Conservation (phyloP, 2,888 invertebrate species). For the Lycophotia porphyrea region DNA sequence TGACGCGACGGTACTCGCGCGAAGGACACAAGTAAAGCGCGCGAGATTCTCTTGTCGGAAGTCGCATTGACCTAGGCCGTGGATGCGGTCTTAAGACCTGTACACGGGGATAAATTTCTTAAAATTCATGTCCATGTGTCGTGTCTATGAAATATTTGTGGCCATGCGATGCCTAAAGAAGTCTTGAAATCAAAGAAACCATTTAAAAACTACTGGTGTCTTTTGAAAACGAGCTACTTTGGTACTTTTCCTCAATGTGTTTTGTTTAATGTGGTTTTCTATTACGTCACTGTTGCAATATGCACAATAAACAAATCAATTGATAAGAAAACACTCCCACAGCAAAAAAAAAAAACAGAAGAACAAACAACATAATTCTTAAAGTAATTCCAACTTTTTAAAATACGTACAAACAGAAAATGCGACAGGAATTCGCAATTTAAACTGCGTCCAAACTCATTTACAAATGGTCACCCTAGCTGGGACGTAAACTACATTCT, state of each 20-base stretch:
- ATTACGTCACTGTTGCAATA: not conserved
- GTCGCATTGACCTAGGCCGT: not conserved
- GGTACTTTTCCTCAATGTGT: not conserved
- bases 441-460: constrained; percentile 60
- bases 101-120: not conserved
- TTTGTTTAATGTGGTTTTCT: not conserved
- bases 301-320: constrained; percentile 1
- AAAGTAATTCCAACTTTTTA: constrained; percentile 53
- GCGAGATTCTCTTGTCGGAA: not conserved
- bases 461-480: constrained; percentile 62
- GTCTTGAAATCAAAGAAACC: not conserved
- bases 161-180: not conserved
- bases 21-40: not conserved
- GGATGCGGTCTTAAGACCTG: not conserved
- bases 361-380: constrained; percentile 33
- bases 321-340: constrained; percentile 2
- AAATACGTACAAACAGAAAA: constrained; percentile 57
- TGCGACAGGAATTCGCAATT: constrained; percentile 57
- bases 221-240: no score
- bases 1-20: no score
- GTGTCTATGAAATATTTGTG: not conserved
- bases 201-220: no score
- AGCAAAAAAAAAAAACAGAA: constrained; percentile 3
- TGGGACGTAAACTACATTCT: constrained; percentile 59
- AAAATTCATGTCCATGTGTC: not conserved